Conservation (phyloP, 2,888 invertebrate genomes). For the Drosophila subsilvestris region DNA sequence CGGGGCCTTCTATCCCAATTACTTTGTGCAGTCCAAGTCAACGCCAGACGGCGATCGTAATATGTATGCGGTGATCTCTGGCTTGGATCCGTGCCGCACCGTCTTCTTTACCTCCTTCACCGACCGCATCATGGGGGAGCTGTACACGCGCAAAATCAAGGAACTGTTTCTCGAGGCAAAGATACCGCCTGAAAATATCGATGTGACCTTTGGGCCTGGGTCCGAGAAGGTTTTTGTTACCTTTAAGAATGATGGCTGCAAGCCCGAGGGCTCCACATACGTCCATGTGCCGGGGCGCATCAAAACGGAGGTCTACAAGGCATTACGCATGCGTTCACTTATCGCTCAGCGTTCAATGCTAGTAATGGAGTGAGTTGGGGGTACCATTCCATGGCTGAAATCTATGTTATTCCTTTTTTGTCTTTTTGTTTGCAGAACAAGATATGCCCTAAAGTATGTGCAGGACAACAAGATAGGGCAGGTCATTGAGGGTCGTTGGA, state of each 20-base stretch:
- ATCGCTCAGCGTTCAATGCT: slow-evolving; percentile 80
- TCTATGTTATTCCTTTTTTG: not conserved
- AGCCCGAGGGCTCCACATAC: slow-evolving; percentile 43
- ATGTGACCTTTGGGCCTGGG: slow-evolving; percentile 83
- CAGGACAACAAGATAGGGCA: slow-evolving; percentile 77
- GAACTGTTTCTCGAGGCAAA: slow-evolving; percentile 85
- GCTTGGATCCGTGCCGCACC: slow-evolving; percentile 91
- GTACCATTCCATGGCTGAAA: too few relatives aligned
- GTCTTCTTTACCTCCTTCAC: slow-evolving; percentile 88
- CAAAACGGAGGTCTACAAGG: slow-evolving; percentile 89
- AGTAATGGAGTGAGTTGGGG: slow-evolving; percentile 80
- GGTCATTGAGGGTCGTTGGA: slow-evolving; percentile 73
- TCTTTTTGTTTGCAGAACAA: slow-evolving; percentile 80
- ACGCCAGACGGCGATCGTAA: slow-evolving; percentile 87
- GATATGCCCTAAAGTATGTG: slow-evolving; percentile 85
- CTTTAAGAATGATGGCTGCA: slow-evolving; percentile 85
- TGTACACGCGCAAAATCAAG: slow-evolving; percentile 89
- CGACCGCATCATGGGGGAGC: slow-evolving; percentile 87
- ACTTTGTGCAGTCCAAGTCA: slow-evolving; percentile 87
- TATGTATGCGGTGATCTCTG: slow-evolving; percentile 88
- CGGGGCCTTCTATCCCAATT: slow-evolving; percentile 96
- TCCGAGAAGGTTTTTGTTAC: slow-evolving; percentile 88
- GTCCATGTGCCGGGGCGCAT: slow-evolving; percentile 87
- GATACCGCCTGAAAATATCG: slow-evolving; percentile 82
- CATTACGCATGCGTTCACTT: slow-evolving; percentile 88